Evolutionary conservation across 2,113 vertebrate species (phyloP).

Genomic region (Numida meleagris): DNA sequence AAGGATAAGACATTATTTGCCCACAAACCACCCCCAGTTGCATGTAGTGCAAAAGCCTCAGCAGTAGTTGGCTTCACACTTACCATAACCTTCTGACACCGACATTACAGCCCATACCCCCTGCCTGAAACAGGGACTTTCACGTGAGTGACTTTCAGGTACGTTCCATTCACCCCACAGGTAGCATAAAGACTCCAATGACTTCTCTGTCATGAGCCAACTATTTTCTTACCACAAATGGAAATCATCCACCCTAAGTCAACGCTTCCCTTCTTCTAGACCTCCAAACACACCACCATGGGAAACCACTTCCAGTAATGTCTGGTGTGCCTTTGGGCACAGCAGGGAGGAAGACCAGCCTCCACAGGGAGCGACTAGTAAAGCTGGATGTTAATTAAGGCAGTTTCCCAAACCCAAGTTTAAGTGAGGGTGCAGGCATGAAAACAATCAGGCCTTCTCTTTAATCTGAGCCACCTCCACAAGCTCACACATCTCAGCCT

Average conservation of each 20-base stretch:
- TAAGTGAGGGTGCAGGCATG: not conserved
- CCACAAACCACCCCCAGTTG: not conserved
- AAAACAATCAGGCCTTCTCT: not conserved
- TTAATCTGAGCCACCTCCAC: accelerated
- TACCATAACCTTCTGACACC: not conserved
- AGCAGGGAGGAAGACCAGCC: not conserved
- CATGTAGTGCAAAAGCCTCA: not conserved
- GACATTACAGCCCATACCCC: accelerated
- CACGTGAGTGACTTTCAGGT: not conserved
- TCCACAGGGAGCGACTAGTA: not conserved
- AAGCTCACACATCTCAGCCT: not conserved
- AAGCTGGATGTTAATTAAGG: not conserved
- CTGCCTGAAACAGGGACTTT: not conserved
- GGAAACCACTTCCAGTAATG: accelerated
- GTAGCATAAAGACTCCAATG: not conserved
- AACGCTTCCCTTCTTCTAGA: not conserved
- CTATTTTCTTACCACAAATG: not conserved
- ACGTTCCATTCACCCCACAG: not conserved
- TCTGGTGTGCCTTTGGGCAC: not conserved
- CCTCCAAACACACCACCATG: accelerated
- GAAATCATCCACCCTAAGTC: not conserved
- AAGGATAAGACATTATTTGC: not conserved
- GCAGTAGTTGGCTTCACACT: not conserved
- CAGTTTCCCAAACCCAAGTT: not conserved
- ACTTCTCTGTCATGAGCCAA: not conserved